These are phyloP conservation scores for Heliconius eleuchia DNA, from an alignment of 1,140 invertebrate genomes.

Conservation along the genomic window DNA sequence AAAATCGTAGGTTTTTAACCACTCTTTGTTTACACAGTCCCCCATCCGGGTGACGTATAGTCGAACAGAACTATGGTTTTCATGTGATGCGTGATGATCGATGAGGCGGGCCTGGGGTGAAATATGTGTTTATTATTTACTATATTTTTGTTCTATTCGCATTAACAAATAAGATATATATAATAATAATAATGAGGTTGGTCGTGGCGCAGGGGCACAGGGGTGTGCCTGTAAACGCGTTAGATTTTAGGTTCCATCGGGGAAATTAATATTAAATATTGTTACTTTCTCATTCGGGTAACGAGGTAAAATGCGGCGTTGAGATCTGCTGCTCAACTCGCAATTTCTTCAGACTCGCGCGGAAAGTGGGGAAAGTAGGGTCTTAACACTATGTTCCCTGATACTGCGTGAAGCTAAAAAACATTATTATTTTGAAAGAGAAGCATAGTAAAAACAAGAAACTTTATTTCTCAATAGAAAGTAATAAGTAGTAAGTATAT, in stretches of 20 bases:
- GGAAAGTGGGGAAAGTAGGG: background rate
- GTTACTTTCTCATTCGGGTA: background rate
- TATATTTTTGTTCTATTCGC: background rate
- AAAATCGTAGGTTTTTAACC: background rate
- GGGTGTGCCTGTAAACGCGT: background rate
- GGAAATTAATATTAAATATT: background rate
- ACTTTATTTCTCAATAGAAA: too few relatives aligned
- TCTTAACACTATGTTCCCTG: too few relatives aligned
- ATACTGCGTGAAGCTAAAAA: too few relatives aligned
- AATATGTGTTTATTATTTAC: conserved; percentile 10
- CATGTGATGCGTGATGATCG: conserved; percentile 14
- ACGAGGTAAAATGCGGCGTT: background rate
- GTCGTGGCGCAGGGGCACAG: too few relatives aligned
- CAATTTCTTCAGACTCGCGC: background rate
- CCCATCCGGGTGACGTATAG: background rate
- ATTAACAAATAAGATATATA: background rate
- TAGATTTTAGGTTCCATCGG: background rate
- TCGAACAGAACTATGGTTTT: conserved; percentile 11
- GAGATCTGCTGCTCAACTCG: background rate
- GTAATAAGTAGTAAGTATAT: too few relatives aligned
- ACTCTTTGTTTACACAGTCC: conserved; percentile 17
- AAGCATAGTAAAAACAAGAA: too few relatives aligned
- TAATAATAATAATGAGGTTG: too few relatives aligned
- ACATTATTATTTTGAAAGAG: too few relatives aligned
- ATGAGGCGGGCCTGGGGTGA: conserved; percentile 14